Percentiles rank a stretch among this genome's conserved stretches.
These are phyloP conservation scores for Tetranychus truncatus DNA, from an alignment of 2,888 invertebrate species.

Conservation along the genomic window DNA sequence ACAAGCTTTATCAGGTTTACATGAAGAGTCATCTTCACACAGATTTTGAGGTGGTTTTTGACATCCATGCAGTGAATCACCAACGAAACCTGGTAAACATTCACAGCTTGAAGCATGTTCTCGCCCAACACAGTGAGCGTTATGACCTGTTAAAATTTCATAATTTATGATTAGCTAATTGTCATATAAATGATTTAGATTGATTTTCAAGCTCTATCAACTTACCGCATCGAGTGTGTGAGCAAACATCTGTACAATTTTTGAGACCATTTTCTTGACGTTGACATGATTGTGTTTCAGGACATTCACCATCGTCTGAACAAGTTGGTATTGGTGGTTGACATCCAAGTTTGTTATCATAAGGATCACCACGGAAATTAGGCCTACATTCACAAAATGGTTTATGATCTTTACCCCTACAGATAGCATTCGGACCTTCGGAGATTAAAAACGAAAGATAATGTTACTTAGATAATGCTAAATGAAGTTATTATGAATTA, in stretches of 20 bases:
- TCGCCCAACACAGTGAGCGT: constrained; percentile 69
- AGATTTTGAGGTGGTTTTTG: constrained; percentile 30
- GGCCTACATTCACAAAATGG: constrained; percentile 61
- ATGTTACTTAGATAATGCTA: too few species aligned
- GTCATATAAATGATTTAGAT: too few species aligned
- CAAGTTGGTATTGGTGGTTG: constrained; percentile 41
- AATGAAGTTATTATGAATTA: too few species aligned
- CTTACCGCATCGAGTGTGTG: constrained; percentile 47
- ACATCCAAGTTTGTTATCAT: constrained; percentile 57
- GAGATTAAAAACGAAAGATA: too few species aligned
- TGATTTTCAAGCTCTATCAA: too few species aligned
- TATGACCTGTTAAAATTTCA: constrained; percentile 33
- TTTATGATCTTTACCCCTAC: constrained; percentile 48
- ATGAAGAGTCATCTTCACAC: constrained; percentile 54
- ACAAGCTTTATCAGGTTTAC: constrained; percentile 54
- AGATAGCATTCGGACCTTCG: constrained; percentile 51
- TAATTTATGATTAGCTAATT: too few species aligned
- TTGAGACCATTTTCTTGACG: constrained; percentile 21
- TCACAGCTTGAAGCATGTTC: constrained; percentile 74
- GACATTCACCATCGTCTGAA: constrained; percentile 50
- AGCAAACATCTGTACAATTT: constrained; percentile 47
- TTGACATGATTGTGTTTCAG: constrained; percentile 51
- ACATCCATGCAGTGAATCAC: constrained; percentile 45
- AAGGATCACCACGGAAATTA: constrained; percentile 56
- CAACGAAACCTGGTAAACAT: constrained; percentile 57